Conservation (phyloP, 37 sponge, comb jelly and placozoan genomes). For the Lycopodina hypogea region DNA sequence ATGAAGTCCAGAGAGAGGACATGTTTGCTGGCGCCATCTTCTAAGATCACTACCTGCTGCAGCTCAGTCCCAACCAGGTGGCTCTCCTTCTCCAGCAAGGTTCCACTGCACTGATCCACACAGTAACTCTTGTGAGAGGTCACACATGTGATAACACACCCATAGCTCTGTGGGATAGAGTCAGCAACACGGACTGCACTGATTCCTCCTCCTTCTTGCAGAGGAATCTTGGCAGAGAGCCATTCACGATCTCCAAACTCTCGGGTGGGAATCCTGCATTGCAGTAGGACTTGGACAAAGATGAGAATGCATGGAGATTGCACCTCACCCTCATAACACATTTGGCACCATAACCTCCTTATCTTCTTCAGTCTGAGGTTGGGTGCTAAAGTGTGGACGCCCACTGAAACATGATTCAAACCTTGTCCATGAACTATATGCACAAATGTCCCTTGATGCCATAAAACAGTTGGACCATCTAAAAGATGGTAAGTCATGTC, state of each 20-base stretch:
- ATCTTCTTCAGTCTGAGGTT: background rate
- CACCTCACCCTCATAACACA: background rate
- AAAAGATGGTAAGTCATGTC: constrained; percentile 6
- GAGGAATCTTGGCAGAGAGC: background rate
- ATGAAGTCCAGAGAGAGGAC: constrained; percentile 6
- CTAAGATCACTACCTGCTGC: constrained; percentile 45
- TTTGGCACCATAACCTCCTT: background rate
- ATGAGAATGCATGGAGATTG: background rate
- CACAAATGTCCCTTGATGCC: constrained; percentile 6
- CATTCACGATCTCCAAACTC: background rate
- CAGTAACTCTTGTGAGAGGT: background rate
- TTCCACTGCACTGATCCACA: background rate
- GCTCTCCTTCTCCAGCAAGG: background rate
- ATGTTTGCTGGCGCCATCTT: constrained; percentile 24
- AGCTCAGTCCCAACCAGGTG: constrained; percentile 38
- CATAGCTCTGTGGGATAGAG: constrained; percentile 33
- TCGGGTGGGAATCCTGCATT: background rate
- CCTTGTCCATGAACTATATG: constrained; percentile 1
- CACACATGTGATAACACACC: constrained; percentile 31
- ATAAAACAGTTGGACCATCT: constrained; percentile 41
- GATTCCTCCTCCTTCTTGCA: background rate
- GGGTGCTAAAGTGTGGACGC: background rate
- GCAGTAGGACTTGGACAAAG: background rate
- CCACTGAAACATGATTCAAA: background rate
- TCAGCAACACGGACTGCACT: background rate